Percentiles rank a stretch among this genome's conserved stretches.
These are phyloP conservation scores for Stegastes partitus DNA, from an alignment of 2,113 vertebrate species.

Conservation along the genomic window DNA sequence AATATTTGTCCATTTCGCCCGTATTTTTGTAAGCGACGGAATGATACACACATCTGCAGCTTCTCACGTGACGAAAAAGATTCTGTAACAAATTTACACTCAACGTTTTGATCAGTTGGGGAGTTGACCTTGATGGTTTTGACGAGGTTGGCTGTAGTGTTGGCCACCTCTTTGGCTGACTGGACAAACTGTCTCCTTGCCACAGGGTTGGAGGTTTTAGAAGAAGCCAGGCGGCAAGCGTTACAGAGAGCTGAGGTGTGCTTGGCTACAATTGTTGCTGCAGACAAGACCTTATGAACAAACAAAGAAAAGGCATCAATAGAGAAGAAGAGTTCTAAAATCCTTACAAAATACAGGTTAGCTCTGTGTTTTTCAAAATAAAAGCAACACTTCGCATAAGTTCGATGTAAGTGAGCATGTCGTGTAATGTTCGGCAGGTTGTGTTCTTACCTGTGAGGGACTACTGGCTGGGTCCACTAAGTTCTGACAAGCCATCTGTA, in stretches of 20 bases:
- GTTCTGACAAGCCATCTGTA: conserved; percentile 99
- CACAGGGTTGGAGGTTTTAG: conserved; percentile 97
- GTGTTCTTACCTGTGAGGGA: conserved; percentile 92
- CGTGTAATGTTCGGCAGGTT: conserved; percentile 4
- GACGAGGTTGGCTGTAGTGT: conserved; percentile 98
- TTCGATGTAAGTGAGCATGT: no score
- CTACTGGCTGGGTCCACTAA: conserved; percentile 96
- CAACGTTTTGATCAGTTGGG: conserved; percentile 81
- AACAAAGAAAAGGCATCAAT: conserved; percentile 20
- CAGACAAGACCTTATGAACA: conserved; percentile 91
- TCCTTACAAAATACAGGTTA: background rate
- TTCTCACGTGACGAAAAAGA: conserved; percentile 37
- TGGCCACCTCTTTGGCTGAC: conserved; percentile 99
- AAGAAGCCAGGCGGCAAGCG: conserved; percentile 96
- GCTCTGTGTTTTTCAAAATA: conserved; percentile 26
- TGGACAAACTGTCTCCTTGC: conserved; percentile 98
- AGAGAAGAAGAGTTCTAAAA: conserved; percentile 14
- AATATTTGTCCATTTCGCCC: conserved; percentile 10
- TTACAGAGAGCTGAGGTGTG: conserved; percentile 98
- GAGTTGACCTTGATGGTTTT: conserved; percentile 97
- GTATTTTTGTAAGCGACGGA: background rate
- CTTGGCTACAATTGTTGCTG: conserved; percentile 98
- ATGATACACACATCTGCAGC: conserved; percentile 36
- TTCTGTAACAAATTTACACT: conserved; percentile 77
- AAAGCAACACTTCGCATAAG: conserved; percentile 34